Evolutionary conservation across 2,797 vertebrate genomes (phyloP).

Genomic region (Moxostoma hubbsi): DNA sequence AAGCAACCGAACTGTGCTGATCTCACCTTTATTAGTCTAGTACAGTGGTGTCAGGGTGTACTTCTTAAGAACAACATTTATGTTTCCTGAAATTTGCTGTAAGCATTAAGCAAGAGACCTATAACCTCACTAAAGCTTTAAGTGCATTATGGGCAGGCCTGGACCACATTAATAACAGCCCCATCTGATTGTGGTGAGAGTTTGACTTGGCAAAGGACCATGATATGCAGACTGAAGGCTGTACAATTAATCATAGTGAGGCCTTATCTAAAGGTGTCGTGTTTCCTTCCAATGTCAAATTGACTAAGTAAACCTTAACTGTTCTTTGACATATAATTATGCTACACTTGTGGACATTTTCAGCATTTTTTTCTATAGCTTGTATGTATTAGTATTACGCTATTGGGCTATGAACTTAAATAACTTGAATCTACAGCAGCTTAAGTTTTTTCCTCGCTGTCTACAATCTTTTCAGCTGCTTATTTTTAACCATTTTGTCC

Average conservation of each 20-base stretch:
- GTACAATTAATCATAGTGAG: background rate
- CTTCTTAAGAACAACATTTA: background rate
- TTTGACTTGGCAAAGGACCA: background rate
- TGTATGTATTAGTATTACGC: background rate
- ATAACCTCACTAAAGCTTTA: constrained; percentile 25
- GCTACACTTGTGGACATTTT: constrained; percentile 38
- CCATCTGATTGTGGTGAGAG: constrained; percentile 31
- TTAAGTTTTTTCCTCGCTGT: background rate
- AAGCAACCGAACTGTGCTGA: background rate
- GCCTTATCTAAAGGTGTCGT: constrained; percentile 8
- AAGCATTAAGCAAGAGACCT: constrained; percentile 24
- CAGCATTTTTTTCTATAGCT: constrained; percentile 6
- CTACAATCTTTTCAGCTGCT: background rate
- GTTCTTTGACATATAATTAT: constrained; percentile 5
- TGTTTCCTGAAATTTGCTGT: constrained; percentile 20
- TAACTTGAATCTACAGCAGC: constrained; percentile 12
- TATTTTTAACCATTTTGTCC: background rate
- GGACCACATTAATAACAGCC: background rate
- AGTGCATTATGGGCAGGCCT: background rate
- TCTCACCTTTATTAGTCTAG: background rate
- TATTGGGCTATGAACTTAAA: background rate
- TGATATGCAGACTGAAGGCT: constrained; percentile 11
- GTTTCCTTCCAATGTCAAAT: background rate
- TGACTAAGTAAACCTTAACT: background rate
- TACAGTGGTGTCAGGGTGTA: background rate